Percentiles rank a stretch among this genome's conserved stretches.
phyloP scores from a whole-genome alignment of 2,888 invertebrate species.

The Tetranychus piercei region DNA sequence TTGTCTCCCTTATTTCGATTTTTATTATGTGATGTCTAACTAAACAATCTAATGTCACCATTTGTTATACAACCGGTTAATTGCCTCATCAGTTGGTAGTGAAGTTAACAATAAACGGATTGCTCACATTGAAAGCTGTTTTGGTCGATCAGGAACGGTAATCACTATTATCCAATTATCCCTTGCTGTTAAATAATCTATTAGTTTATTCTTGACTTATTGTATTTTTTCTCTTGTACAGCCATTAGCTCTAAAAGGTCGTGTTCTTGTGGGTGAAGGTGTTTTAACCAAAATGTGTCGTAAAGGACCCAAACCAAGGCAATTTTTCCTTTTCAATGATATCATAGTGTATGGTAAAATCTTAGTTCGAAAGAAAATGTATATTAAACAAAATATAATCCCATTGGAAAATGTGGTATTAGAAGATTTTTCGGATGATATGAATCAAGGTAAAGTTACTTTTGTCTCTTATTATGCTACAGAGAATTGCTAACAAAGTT shows the following conservation, averaged over 20 bases:
- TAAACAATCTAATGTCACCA: neutral
- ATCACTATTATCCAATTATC: constrained; percentile 27
- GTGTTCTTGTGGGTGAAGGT: constrained; percentile 82
- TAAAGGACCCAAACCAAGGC: constrained; percentile 90
- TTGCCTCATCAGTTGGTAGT: constrained; percentile 55
- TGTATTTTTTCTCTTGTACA: constrained; percentile 33
- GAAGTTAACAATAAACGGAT: constrained; percentile 90
- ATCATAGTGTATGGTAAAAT: constrained; percentile 97
- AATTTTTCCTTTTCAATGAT: constrained; percentile 98
- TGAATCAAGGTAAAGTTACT: neutral
- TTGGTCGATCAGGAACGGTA: constrained; percentile 86
- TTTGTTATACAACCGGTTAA: neutral
- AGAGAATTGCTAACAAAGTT: neutral
- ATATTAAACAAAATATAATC: constrained; percentile 95
- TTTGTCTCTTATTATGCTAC: too few relatives aligned
- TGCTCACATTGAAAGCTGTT: constrained; percentile 89
- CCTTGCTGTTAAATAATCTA: neutral
- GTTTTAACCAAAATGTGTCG: constrained; percentile 97
- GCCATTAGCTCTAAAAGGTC: constrained; percentile 71
- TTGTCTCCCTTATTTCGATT: neutral
- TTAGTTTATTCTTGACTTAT: constrained; percentile 19
- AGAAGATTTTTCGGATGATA: constrained; percentile 36
- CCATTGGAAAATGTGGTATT: constrained; percentile 69
- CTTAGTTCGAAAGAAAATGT: constrained; percentile 94
- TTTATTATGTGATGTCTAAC: neutral